Conservation (phyloP, 2,113 vertebrate genomes). For the Epinephelus lanceolatus region DNA sequence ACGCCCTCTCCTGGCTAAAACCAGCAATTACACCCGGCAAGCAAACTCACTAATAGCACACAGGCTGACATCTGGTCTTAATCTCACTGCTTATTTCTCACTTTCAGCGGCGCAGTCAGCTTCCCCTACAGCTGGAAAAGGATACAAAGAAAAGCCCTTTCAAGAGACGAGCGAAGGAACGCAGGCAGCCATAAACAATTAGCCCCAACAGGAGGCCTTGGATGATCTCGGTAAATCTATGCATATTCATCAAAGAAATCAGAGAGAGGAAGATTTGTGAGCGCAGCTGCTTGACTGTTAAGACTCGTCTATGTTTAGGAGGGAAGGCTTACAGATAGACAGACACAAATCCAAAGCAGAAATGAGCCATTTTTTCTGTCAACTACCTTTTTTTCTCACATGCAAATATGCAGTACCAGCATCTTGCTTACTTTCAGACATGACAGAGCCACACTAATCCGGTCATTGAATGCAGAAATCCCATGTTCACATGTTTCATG, state of each 20-base stretch:
- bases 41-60: neutral
- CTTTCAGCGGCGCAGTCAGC: slow-evolving; percentile 38
- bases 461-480: neutral
- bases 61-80: slow-evolving; percentile 59
- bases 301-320: slow-evolving; percentile 19
- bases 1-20: slow-evolving; percentile 58
- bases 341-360: slow-evolving; percentile 34
- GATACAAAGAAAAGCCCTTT: slow-evolving; percentile 37
- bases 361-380: slow-evolving; percentile 22
- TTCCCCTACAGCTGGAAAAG: slow-evolving; percentile 43
- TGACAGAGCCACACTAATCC: neutral
- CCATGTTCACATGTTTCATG: neutral
- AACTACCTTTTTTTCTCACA: slow-evolving; percentile 8
- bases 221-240: slow-evolving; percentile 48
- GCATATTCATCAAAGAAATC: slow-evolving; percentile 57
- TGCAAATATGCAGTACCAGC: slow-evolving; percentile 3
- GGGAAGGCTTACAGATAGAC: slow-evolving; percentile 11
- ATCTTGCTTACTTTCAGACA: neutral
- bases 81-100: slow-evolving; percentile 59
- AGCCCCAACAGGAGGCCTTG: slow-evolving; percentile 29
- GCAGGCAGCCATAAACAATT: slow-evolving; percentile 48
- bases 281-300: slow-evolving; percentile 35
- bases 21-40: slow-evolving; percentile 4
- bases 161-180: slow-evolving; percentile 31
- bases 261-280: slow-evolving; percentile 28